Base-by-base conservation (phyloP, 2,113 vertebrate genomes). In the Lepidothrix coronata region DNA sequence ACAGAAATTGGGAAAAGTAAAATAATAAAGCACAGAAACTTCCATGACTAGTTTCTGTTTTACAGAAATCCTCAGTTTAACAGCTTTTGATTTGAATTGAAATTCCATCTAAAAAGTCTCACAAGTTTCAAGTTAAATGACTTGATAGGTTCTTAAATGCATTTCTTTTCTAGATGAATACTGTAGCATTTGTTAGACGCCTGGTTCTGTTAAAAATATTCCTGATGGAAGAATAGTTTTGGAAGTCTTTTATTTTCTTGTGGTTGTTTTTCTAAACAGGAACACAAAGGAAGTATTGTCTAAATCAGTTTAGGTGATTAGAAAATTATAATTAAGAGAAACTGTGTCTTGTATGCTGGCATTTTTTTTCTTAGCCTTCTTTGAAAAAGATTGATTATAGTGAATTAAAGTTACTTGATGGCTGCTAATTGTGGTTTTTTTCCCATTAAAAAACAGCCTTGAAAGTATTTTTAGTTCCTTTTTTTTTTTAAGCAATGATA, bases 271-370 rank as follows among this genome's bases (percentile, higher is more conserved):
- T 30, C 48, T 93, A 71, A 94, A 78, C 44, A 52, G 31, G 37
- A 80, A 61, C 0, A 9, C 27, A 57, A 62, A 79, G 48, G 54
- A 89, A 90, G 22, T 66, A 85, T 89, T 95, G 37, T 76, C 68
- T 87, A 78, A 91, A 81, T 86, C 43, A 51, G 37, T 89, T 78
- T n/a, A 85, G 44, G 82, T 91, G 77, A 95, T 87, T 94, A 87
- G 43, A 33, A 94, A 88, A 57, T 92, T 46, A 86, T 84, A 92
- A 89, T 94, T 63, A 93, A 62, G 46, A 83, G 30, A 67, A 95
- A 87, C 81, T 33, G 7, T 91, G 46, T 91, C 55, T 91, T 78
- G 24, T 81, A 61, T 65, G 63, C 13, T 74, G 39, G 24, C 35
- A 52, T 78, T 73, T 91, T 93, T 87, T 92, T 93, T 48, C 51